Evolutionary conservation across 2,797 vertebrate genomes (phyloP), one percentile per base, ranked within the genome.

Genomic region (Pogoniulus pusillus): DNA sequence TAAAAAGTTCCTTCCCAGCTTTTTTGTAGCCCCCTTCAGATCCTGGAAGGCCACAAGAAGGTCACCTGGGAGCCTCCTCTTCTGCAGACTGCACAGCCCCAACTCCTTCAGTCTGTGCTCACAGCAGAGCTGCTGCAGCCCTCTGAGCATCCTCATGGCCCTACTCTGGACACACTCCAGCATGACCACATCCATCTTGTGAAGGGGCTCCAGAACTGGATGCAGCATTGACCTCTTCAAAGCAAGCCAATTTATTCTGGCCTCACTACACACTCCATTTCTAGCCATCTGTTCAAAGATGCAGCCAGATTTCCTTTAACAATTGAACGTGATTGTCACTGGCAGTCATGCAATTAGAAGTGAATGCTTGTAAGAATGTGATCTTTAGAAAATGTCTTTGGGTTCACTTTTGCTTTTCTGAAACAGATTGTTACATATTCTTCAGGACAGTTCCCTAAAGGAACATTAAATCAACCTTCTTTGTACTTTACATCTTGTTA

Each of bases 401-500:
- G 73, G 89, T 93, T 94, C 90, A 90, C 89, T 92, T 94, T 93
- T 94, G 35, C 88, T 87, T 90, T 49, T 92, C 89, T 95, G 76
- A 96, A 94, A 62, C 85, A 93, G 89, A 95, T 85, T 78, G 90
- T 83, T 91, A 90, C 70, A 72, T 94, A 92, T 88, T 88, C 94
- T 93, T 84, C 72, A 92, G 77, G 77, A 92, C 76, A 96, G 69
- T 29, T 93, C 77, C 85, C 85, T 91, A 85, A 85, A 90, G 86
- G 59, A 75, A 88, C 85, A 93, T 65, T 80, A 41, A 82, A 93
- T 91, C 94, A 90, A 73, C 68, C 87, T 89, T 83, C 74, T 93
- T 95, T 95, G 59, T 76, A 79, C 87, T 93, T 90, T 65, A 73
- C 92, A 34, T 84, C 65, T 70, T 68, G 37, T 80, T 86, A 89